phyloP scores from a whole-genome alignment of 2,888 invertebrate genomes.

The Maniola hyperantus region DNA sequence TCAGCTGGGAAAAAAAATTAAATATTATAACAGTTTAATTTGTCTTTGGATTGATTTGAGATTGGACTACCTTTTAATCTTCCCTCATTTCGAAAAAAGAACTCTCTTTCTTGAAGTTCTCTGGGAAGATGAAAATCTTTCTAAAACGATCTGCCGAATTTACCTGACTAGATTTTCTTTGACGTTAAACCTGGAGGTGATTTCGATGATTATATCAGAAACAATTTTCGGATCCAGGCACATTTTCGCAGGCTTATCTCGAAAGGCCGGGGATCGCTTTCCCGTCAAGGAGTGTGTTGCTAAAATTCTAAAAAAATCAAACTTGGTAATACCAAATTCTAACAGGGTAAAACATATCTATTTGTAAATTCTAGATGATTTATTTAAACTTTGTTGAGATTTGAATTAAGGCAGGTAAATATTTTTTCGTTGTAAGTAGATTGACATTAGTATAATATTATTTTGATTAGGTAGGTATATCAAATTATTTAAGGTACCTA shows the following conservation, averaged over 20 bases:
- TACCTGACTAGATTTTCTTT: constrained; percentile 79
- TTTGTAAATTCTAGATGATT: too few species aligned
- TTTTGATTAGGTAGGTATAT: background rate
- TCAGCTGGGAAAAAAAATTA: too few species aligned
- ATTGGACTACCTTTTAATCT: background rate
- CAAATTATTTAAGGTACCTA: too few species aligned
- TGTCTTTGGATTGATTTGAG: too few species aligned
- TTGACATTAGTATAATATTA: too few species aligned
- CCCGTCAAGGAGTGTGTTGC: constrained; percentile 84
- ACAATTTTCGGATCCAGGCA: constrained; percentile 80
- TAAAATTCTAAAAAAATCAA: constrained; percentile 62
- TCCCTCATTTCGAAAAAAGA: background rate
- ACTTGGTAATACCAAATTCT: background rate
- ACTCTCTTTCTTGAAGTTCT: background rate
- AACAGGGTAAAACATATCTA: background rate
- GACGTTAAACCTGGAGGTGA: constrained; percentile 74
- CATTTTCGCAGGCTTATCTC: constrained; percentile 71
- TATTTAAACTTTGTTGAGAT: background rate
- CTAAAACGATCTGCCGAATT: background rate
- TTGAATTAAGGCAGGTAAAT: background rate
- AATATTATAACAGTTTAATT: too few species aligned
- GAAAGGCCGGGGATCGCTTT: constrained; percentile 82
- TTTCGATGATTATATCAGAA: constrained; percentile 80
- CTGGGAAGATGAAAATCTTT: background rate
- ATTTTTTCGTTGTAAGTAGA: too few species aligned